Evolutionary conservation across 2,888 invertebrate species (phyloP), one percentile per base, ranked within the genome.

Genomic region (Allolobophora icterica): DNA sequence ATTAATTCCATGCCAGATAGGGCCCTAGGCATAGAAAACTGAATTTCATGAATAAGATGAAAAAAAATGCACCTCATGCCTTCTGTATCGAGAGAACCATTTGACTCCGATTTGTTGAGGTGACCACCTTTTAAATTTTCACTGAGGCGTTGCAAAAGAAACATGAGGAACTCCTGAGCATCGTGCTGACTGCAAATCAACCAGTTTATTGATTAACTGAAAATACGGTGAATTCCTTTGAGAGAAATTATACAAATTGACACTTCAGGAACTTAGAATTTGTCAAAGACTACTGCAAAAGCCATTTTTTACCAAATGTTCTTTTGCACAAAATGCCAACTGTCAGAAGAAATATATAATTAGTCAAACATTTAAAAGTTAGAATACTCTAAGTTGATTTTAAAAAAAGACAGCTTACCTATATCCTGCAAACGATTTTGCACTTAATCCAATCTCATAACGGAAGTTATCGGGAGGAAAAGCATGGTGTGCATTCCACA

Each of bases 341-440:
- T n/a, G n/a, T 71, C 71, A n/a, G 71, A n/a, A 71, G n/a, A 71
- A 71, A 71, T n/a, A n/a, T n/a, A n/a, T 13, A 71, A n/a, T n/a
- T n/a, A n/a, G 71, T 71, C 71, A 71, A 71, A n/a, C 17, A 71
- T 71, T 13, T 71, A 6, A 71, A 6, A n/a, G 71, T 71, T n/a
- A 71, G 30, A 71, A 71, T n/a, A n/a, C 30, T 71, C 71, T 71
- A 11, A n/a, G n/a, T 71, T n/a, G n/a, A 30, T 8, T 71, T 71
- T n/a, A 35, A 71, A 24, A 33, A 24, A 45, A 30, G n/a, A 90
- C 30, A 42, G 91, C 95, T 93, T 93, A 95, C 95, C 94, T 97
- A 96, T 98, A 98, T 0, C 98, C 98, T 96, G 97, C 98, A 95
- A 98, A 98, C 93, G 98, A 96, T 0, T 98, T 98, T 92, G 98